phyloP scores from a whole-genome alignment of 2,113 vertebrate genomes.

The Dipodomys spectabilis region DNA sequence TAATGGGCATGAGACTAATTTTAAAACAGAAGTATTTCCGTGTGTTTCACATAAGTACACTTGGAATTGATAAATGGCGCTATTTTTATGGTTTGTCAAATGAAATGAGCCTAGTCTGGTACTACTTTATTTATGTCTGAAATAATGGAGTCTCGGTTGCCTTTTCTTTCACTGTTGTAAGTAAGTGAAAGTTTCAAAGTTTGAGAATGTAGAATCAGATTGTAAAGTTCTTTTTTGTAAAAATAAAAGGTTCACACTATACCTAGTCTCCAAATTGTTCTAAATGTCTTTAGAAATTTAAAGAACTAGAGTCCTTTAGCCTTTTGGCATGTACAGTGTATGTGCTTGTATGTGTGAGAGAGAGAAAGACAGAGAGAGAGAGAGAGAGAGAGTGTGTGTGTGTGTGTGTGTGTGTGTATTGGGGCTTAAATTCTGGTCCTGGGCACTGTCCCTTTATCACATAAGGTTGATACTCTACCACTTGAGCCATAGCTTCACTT shows the following conservation, averaged over 20 bases:
- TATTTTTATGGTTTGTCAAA: slow-evolving; percentile 67
- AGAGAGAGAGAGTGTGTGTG: no score
- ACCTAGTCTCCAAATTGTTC: slow-evolving; percentile 38
- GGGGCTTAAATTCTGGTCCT: no score
- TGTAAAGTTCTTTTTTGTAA: slow-evolving; percentile 74
- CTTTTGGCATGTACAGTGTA: background rate
- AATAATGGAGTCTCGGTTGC: slow-evolving; percentile 74
- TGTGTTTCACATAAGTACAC: slow-evolving; percentile 67
- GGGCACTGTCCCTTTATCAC: no score
- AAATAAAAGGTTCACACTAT: slow-evolving; percentile 81
- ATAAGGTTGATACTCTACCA: background rate
- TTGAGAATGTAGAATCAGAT: slow-evolving; percentile 69
- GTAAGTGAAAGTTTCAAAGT: slow-evolving; percentile 64
- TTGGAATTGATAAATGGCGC: slow-evolving; percentile 77
- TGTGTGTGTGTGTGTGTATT: no score
- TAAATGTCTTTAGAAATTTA: slow-evolving; percentile 2
- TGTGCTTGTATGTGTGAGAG: no score
- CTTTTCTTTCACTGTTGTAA: slow-evolving; percentile 74
- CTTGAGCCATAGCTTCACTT: no score
- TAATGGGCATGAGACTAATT: slow-evolving; percentile 70
- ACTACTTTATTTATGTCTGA: slow-evolving; percentile 73
- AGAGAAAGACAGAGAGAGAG: no score
- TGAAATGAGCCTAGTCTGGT: slow-evolving; percentile 70
- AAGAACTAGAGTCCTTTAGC: background rate
- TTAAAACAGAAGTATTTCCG: slow-evolving; percentile 64